Percentiles rank a stretch among this genome's conserved stretches.
Conservation (phyloP, 2,888 invertebrate genomes). For the Rhagonycha lutea region DNA sequence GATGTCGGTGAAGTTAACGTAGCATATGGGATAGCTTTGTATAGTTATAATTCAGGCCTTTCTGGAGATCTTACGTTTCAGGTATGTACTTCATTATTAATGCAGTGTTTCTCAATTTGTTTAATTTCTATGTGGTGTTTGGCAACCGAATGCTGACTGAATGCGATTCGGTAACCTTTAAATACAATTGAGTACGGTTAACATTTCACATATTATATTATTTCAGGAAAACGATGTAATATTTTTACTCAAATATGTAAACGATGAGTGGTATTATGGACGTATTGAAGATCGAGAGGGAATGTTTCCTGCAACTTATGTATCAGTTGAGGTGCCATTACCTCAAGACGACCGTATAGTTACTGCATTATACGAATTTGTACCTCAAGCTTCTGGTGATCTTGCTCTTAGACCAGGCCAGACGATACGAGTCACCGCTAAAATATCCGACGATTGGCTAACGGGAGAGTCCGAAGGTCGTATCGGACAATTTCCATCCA, state of each 20-base stretch:
- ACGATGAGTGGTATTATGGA: constrained; percentile 82
- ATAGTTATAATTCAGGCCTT: constrained; percentile 76
- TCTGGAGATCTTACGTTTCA: constrained; percentile 79
- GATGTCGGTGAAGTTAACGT: constrained; percentile 52
- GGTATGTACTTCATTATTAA: constrained; percentile 58
- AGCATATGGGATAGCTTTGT: constrained; percentile 78
- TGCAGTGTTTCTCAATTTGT: not conserved
- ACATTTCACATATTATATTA: constrained; percentile 3
- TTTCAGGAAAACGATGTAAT: constrained; percentile 75
- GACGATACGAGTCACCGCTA: constrained; percentile 66
- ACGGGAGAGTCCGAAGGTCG: constrained; percentile 70
- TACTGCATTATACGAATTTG: constrained; percentile 76
- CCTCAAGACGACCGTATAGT: constrained; percentile 57
- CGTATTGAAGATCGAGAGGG: constrained; percentile 68
- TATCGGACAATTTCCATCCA: constrained; percentile 78
- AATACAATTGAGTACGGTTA: not conserved
- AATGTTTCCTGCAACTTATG: constrained; percentile 81
- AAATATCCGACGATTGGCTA: constrained; percentile 78
- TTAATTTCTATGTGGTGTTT: not conserved
- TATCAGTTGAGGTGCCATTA: constrained; percentile 75
- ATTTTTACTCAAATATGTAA: constrained; percentile 69
- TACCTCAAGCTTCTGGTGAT: constrained; percentile 56
- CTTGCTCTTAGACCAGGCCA: constrained; percentile 49
- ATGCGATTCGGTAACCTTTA: not conserved
- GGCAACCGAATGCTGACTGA: not conserved